Conservation (phyloP, 2,888 invertebrate species). For the Scaptomyza parva region DNA sequence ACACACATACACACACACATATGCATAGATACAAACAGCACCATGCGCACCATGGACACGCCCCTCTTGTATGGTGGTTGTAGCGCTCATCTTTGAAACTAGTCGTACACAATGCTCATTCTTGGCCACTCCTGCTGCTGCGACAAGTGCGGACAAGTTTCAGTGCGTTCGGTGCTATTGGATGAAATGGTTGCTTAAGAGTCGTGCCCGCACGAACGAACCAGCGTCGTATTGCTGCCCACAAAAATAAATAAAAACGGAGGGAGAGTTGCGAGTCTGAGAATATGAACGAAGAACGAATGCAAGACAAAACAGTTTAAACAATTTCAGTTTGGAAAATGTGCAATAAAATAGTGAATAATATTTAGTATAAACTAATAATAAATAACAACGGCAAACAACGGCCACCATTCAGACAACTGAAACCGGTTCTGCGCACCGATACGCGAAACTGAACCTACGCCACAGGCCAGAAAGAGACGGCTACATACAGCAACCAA, state of each 20-base stretch:
- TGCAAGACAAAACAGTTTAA: slow-evolving; percentile 3
- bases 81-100: slow-evolving; percentile 56
- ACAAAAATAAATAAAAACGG: slow-evolving; percentile 12
- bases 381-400: slow-evolving; percentile 41
- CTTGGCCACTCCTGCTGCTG: slow-evolving; percentile 81
- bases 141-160: slow-evolving; percentile 70
- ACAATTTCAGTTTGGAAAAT: slow-evolving; percentile 10
- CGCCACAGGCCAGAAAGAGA: slow-evolving; percentile 70
- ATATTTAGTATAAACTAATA: slow-evolving; percentile 33
- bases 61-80: slow-evolving; percentile 57
- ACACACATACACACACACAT: background rate
- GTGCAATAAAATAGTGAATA: slow-evolving; percentile 43
- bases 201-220: slow-evolving; percentile 76
- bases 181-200: slow-evolving; percentile 81
- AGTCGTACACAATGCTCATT: slow-evolving; percentile 39
- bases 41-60: slow-evolving; percentile 39
- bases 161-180: slow-evolving; percentile 85
- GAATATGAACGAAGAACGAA: slow-evolving; percentile 10
- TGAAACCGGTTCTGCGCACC: slow-evolving; percentile 74
- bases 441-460: slow-evolving; percentile 42
- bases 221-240: slow-evolving; percentile 61
- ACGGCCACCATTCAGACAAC: slow-evolving; percentile 50
- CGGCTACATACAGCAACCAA: slow-evolving; percentile 52
- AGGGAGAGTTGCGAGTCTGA: slow-evolving; percentile 55
- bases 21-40: background rate